Conservation (phyloP, 2,888 invertebrate genomes). For the Tinea pellionella region DNA sequence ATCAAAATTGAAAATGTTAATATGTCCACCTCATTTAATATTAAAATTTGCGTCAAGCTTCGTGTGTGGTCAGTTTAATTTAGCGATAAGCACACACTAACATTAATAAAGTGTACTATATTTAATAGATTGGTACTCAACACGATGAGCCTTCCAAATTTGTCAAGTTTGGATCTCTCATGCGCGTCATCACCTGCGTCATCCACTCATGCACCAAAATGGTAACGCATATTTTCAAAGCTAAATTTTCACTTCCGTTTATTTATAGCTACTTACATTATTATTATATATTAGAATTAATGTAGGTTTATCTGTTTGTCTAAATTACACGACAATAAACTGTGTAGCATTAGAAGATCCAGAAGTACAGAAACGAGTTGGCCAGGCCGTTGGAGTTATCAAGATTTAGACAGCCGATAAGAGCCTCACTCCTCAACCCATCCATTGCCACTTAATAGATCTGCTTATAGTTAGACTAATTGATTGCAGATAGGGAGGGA, state of each 20-base stretch:
- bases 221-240: neutral
- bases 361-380: no score
- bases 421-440: no score
- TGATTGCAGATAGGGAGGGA: no score
- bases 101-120: constrained; percentile 16
- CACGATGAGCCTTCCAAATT: constrained; percentile 5
- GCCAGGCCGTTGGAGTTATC: no score
- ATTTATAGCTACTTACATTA: neutral
- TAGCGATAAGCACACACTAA: constrained; percentile 14
- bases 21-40: neutral
- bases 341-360: no score
- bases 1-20: no score
- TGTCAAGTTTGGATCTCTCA: neutral
- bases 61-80: constrained; percentile 6
- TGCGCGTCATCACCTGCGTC: constrained; percentile 10
- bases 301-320: no score
- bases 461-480: no score
- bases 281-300: no score
- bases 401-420: no score
- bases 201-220: neutral
- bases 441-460: no score
- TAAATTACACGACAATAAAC: no score
- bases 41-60: constrained; percentile 1
- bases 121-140: constrained; percentile 6
- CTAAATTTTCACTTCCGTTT: neutral